Evolutionary conservation across 2,888 invertebrate species (phyloP), one percentile per base, ranked within the genome.

Genomic region (Eulithis testata): DNA sequence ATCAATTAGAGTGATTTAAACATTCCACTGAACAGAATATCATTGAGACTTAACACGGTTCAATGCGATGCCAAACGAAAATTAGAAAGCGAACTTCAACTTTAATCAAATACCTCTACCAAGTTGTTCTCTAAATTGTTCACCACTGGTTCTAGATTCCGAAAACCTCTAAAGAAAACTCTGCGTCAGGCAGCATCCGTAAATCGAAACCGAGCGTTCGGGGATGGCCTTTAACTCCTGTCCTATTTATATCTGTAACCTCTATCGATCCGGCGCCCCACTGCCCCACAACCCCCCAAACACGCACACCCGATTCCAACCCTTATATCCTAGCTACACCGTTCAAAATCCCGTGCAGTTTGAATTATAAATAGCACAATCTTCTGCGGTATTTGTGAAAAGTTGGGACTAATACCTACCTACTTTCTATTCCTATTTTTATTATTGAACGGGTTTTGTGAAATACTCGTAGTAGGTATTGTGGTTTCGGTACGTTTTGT

Each of bases 201-300:
- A 73, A 83, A 85, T 89, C 89, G 87, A 89, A 90, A 89, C 87
- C 80, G 86, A 88, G 83, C 82, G 87, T 84, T 81, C 76, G 78
- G 78, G 77, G 72, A 68, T 76, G 76, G 79, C 81, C 81, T 83
- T 72, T 78, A 85, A 88, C 84, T 89, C 88, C 81, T 87, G 89
- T 85, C 88, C 91, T 91, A 91, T 91, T 88, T 91, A 91, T 91
- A 89, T 85, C 85, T 81, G 85, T 88, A 87, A 86, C 88, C 86
- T 82, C 83, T 88, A 92, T 92, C 89, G 92, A 92, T 88, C 89
- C 76, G 82, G 59, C 90, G 91, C 85, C 88, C 92, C 88, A 91
- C 88, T 91, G 90, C 87, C 90, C 89, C 83, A 90, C 86, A 84
- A 86, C 87, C 87, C 80, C 81, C 82, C 74, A 75, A 76, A 64